Conservation (phyloP, 1,140 invertebrate species). For the Heliconius hermathena region DNA sequence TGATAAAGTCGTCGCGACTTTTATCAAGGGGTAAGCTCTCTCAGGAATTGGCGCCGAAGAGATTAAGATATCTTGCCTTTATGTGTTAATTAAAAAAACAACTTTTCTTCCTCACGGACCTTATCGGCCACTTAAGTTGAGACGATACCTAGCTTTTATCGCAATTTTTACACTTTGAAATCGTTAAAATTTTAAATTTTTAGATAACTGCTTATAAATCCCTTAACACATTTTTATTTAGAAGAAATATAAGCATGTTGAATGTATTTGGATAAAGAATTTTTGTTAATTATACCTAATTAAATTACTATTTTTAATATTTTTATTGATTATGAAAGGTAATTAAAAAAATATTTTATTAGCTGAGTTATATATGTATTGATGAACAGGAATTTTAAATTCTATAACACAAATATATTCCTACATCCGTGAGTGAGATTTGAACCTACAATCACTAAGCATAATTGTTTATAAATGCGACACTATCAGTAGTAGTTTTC, state of each 20-base stretch:
- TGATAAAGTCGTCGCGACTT: slow-evolving; percentile 71
- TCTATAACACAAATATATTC: no score
- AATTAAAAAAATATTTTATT: no score
- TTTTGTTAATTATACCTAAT: background rate
- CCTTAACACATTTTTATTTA: slow-evolving; percentile 32
- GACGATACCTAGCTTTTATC: slow-evolving; percentile 70
- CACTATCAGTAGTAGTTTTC: no score
- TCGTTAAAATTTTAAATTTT: slow-evolving; percentile 60
- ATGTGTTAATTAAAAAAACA: slow-evolving; percentile 81
- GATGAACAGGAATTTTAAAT: no score
- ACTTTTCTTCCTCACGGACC: slow-evolving; percentile 65
- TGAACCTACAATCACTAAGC: no score
- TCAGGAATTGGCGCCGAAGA: slow-evolving; percentile 77
- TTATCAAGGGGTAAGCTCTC: slow-evolving; percentile 76
- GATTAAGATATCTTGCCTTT: slow-evolving; percentile 78
- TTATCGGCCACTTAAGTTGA: slow-evolving; percentile 78
- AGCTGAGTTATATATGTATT: no score
- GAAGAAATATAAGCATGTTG: slow-evolving; percentile 30
- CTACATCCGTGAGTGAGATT: no score
- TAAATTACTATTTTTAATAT: no score
- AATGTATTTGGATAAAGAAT: slow-evolving; percentile 13
- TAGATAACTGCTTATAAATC: slow-evolving; percentile 36
- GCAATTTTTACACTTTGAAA: slow-evolving; percentile 73
- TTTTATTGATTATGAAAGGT: no score
- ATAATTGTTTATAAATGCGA: no score